Conservation (phyloP, 2,113 vertebrate species). For the Mormoops blainvillei region DNA sequence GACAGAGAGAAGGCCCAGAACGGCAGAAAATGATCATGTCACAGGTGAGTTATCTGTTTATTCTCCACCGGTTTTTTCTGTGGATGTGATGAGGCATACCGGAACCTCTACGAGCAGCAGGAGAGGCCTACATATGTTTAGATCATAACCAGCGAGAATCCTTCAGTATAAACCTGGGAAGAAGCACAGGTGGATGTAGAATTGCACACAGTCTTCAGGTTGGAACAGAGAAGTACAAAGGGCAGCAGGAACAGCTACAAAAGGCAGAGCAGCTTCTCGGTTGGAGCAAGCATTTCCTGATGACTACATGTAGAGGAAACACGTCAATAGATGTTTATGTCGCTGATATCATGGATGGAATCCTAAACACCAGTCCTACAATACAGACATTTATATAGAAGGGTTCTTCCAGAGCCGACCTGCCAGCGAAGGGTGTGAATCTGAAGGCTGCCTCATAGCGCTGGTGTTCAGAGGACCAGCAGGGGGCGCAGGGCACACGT, state of each 20-base stretch:
- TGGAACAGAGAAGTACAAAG: neutral
- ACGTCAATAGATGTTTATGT: neutral
- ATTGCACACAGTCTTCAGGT: neutral
- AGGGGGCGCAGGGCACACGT: rapidly evolving
- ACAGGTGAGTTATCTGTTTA: slow-evolving; percentile 27
- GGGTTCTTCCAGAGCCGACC: neutral
- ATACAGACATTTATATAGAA: neutral
- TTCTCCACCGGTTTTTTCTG: neutral
- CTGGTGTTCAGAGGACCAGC: neutral
- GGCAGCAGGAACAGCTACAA: neutral
- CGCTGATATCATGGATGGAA: neutral
- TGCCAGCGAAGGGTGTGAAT: neutral
- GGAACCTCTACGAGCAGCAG: neutral
- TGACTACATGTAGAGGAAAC: neutral
- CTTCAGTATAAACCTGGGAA: neutral
- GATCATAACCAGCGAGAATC: neutral
- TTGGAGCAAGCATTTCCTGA: neutral
- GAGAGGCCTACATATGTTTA: neutral
- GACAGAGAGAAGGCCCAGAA: neutral
- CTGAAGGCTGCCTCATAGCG: neutral
- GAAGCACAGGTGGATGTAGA: neutral
- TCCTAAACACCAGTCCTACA: neutral
- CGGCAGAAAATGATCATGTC: slow-evolving; percentile 25
- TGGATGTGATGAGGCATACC: neutral
- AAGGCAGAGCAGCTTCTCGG: neutral